A percentile compares a stretch with the other conserved stretches of the same genome.
phyloP scores from a whole-genome alignment of 64 coral and sea anemone species.

The Dendronephthya gigantea region DNA sequence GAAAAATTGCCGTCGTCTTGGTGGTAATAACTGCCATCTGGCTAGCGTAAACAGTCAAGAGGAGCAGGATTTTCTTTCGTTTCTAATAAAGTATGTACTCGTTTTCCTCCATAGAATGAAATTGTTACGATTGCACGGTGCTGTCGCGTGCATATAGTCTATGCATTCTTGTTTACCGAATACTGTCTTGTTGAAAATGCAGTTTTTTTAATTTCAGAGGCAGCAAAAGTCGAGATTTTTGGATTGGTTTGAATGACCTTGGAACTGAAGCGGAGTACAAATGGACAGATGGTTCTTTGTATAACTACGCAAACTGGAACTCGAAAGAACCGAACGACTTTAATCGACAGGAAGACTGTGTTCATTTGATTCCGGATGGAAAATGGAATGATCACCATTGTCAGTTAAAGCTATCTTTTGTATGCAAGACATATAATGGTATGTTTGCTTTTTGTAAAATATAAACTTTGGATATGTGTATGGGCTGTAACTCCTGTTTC shows the following conservation, averaged over 20 bases:
- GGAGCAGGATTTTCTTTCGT: background rate
- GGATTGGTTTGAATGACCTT: background rate
- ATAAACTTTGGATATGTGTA: too few species aligned
- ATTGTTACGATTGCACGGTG: too few species aligned
- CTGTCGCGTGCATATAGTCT: too few species aligned
- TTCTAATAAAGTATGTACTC: background rate
- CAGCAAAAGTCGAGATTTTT: background rate
- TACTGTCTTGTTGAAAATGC: background rate
- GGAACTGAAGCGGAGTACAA: background rate
- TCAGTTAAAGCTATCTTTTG: background rate
- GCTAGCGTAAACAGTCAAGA: background rate
- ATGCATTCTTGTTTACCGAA: background rate
- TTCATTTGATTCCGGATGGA: background rate
- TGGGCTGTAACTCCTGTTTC: too few species aligned
- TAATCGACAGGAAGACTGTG: background rate
- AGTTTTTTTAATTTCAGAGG: background rate
- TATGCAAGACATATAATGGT: background rate
- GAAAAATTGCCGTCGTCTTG: background rate
- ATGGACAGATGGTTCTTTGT: background rate
- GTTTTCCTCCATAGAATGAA: background rate
- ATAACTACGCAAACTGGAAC: constrained; percentile 5
- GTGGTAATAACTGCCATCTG: background rate
- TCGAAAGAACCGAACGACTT: background rate
- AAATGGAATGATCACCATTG: constrained; percentile 22
- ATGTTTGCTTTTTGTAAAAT: background rate